These are phyloP conservation scores for Teleogryllus occipitalis DNA, from an alignment of 1,140 invertebrate species.

Conservation along the genomic window DNA sequence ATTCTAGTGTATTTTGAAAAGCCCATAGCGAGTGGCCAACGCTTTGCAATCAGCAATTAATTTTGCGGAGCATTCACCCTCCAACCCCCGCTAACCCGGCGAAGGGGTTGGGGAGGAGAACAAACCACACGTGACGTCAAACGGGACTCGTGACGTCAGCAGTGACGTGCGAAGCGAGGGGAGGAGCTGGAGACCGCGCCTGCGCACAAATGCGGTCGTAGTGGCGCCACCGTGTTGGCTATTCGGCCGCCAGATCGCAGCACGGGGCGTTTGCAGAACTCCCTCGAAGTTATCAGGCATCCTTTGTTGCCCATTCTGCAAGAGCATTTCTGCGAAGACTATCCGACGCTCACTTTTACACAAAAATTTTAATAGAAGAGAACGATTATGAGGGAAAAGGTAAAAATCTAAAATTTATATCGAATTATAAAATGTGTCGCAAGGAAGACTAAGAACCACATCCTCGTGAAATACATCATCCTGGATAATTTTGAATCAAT, in stretches of 20 bases:
- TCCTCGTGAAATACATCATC: too few relatives aligned
- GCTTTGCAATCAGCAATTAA: background rate
- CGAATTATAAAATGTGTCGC: too few relatives aligned
- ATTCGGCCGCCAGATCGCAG: background rate
- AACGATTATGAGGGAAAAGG: too few relatives aligned
- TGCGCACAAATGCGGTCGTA: background rate
- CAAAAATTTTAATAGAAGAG: too few relatives aligned
- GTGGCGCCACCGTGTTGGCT: background rate
- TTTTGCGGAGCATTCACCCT: background rate
- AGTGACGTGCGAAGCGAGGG: background rate
- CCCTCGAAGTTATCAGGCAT: too few relatives aligned
- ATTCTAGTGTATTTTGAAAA: background rate
- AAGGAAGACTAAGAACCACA: too few relatives aligned
- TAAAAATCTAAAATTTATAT: too few relatives aligned
- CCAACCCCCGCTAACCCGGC: background rate
- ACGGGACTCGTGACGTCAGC: background rate
- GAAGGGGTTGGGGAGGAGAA: background rate
- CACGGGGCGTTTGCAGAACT: background rate
- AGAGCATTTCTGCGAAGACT: too few relatives aligned
- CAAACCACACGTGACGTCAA: slow-evolving; percentile 3
- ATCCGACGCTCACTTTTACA: too few relatives aligned
- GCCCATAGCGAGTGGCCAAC: background rate
- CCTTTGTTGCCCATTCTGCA: too few relatives aligned
- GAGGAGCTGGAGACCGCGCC: background rate
- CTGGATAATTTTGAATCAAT: too few relatives aligned